Evolutionary conservation across 2,797 vertebrate species (phyloP).

Genomic region (Megalops cyprinoides): DNA sequence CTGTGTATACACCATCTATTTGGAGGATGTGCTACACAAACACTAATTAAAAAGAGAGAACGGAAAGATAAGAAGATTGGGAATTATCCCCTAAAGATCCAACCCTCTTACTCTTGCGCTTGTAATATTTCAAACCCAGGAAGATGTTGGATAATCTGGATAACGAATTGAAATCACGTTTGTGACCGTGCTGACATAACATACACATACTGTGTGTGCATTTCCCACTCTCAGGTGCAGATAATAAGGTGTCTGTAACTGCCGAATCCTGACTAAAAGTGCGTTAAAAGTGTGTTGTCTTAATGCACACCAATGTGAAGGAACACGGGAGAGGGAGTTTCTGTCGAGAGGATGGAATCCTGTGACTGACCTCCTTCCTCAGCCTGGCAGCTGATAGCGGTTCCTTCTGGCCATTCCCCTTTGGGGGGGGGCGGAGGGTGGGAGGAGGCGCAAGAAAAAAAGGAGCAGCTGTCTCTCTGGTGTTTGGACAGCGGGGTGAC

Average conservation of each 20-base stretch:
- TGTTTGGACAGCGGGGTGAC: slow-evolving; percentile 36
- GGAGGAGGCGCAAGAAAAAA: no score
- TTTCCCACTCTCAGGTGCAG: not conserved
- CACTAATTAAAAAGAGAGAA: not conserved
- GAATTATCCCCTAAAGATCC: not conserved
- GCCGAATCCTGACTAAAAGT: not conserved
- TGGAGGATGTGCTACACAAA: not conserved
- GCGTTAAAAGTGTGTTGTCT: not conserved
- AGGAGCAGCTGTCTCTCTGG: slow-evolving; percentile 45
- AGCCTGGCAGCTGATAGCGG: not conserved
- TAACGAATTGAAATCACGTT: not conserved
- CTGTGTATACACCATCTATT: not conserved
- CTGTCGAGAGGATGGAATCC: not conserved
- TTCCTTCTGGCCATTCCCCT: not conserved
- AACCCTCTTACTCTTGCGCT: not conserved
- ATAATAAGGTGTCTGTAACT: not conserved
- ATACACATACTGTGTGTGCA: not conserved
- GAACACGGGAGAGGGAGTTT: not conserved
- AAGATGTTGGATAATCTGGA: not conserved
- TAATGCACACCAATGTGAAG: not conserved
- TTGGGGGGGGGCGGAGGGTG: not conserved
- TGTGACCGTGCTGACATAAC: not conserved
- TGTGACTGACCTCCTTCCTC: not conserved
- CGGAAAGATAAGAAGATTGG: not conserved
- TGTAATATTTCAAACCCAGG: not conserved